Evolutionary conservation across 2,888 invertebrate species (phyloP).

Genomic region (Limenitis camilla): DNA sequence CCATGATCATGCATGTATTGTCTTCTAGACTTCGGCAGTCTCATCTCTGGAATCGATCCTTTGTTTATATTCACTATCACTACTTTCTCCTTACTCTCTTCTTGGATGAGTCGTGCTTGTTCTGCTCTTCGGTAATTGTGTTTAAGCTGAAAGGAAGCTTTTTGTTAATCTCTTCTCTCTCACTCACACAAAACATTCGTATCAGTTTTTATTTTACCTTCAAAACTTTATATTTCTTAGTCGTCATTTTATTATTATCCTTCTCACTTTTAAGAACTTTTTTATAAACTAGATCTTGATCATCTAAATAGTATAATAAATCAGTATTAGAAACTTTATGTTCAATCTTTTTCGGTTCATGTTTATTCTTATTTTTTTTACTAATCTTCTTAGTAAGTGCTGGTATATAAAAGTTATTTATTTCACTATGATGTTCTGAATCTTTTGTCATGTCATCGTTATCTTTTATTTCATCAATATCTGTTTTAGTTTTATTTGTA

Average conservation of each 20-base stretch:
- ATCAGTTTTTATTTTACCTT: no score
- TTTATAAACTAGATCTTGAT: background rate
- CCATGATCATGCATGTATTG: constrained; percentile 42
- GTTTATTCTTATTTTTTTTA: background rate
- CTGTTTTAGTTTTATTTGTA: background rate
- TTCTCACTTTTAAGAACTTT: background rate
- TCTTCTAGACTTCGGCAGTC: constrained; percentile 39
- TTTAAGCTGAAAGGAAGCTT: constrained; percentile 6
- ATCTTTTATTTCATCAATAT: background rate
- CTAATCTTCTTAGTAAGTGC: background rate
- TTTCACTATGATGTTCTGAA: background rate
- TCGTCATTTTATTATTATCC: background rate
- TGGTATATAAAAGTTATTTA: constrained; percentile 4
- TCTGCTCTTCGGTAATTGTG: constrained; percentile 25
- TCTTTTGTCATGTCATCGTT: background rate
- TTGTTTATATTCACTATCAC: constrained; percentile 39
- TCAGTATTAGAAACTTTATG: constrained; percentile 6
- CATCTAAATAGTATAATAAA: constrained; percentile 10
- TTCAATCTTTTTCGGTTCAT: background rate
- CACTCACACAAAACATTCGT: constrained; percentile 28
- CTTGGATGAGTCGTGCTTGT: constrained; percentile 33
- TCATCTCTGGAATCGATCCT: constrained; percentile 43
- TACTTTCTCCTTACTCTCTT: constrained; percentile 35
- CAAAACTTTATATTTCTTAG: constrained; percentile 9
- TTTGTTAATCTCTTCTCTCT: constrained; percentile 7